Percentiles rank a stretch among this genome's conserved stretches.
Evolutionary conservation across 1,140 invertebrate genomes (phyloP).

Genomic region (Cherax quadricarinatus): DNA sequence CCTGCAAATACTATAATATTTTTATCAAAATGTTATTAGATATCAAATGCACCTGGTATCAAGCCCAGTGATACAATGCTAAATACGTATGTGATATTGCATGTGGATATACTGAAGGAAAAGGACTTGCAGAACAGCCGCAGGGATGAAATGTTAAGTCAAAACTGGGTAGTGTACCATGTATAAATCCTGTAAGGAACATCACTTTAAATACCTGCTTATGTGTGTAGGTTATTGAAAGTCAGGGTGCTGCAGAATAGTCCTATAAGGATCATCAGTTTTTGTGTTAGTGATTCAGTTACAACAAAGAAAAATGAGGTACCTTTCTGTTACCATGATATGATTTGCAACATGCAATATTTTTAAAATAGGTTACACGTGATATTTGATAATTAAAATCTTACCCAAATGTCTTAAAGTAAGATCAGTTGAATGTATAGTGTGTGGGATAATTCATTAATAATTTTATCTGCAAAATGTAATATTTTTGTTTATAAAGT

Average conservation of each 20-base stretch:
- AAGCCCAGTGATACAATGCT: neutral
- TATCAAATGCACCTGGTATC: neutral
- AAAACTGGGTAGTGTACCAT: neutral
- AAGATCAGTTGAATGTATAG: neutral
- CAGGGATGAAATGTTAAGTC: neutral
- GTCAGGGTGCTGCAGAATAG: no score
- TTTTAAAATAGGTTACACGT: neutral
- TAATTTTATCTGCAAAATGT: neutral
- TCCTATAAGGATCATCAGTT: neutral
- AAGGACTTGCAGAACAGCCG: neutral
- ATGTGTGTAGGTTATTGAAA: no score
- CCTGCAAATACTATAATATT: constrained; percentile 4
- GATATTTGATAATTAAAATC: neutral
- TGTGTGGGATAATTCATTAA: neutral
- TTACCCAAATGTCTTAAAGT: neutral
- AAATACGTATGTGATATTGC: constrained; percentile 22
- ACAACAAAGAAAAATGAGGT: neutral
- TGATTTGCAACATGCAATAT: neutral
- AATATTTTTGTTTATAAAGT: neutral
- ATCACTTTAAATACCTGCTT: neutral
- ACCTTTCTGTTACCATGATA: neutral
- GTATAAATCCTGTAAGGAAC: neutral
- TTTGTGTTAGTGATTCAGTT: neutral
- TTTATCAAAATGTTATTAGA: constrained; percentile 2
- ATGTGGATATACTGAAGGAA: neutral